Percentiles rank a stretch among this genome's conserved stretches.
Evolutionary conservation across 2,797 vertebrate genomes (phyloP).

Genomic region (Malacoctenus gilli): DNA sequence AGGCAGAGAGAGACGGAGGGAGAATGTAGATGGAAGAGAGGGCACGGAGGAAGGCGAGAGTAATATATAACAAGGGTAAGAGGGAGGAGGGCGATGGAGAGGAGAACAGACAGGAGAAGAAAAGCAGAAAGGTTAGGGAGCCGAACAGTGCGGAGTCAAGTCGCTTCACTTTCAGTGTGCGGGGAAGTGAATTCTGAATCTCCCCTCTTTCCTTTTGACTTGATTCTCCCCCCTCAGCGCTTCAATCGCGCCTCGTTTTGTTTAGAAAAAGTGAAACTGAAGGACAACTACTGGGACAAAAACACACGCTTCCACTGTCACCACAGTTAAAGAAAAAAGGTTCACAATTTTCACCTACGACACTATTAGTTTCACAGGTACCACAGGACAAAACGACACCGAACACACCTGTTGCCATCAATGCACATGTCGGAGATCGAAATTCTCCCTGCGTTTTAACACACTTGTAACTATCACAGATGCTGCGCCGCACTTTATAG

Average conservation of each 20-base stretch:
- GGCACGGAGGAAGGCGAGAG: conserved; percentile 48
- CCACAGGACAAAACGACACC: conserved; percentile 35
- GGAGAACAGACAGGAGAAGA: conserved; percentile 57
- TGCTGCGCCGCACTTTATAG: conserved; percentile 17
- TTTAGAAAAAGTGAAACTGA: conserved; percentile 17
- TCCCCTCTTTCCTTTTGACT: conserved; percentile 34
- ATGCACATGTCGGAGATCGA: conserved; percentile 20
- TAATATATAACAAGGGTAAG: conserved; percentile 58
- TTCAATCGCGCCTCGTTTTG: conserved; percentile 21
- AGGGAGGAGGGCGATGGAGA: conserved; percentile 45
- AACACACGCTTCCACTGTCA: conserved; percentile 27
- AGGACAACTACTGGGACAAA: conserved; percentile 19
- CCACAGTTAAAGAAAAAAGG: conserved; percentile 26
- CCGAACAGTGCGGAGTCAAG: conserved; percentile 31
- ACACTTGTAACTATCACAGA: conserved; percentile 25
- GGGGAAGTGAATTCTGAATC: conserved; percentile 45
- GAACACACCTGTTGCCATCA: conserved; percentile 44
- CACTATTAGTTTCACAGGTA: conserved; percentile 27
- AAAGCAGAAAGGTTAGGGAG: conserved; percentile 69
- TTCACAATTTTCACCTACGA: too few relatives aligned
- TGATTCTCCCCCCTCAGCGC: conserved; percentile 23
- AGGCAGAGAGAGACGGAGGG: conserved; percentile 48
- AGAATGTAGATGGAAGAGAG: conserved; percentile 64
- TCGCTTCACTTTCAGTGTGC: conserved; percentile 38
- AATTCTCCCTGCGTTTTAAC: conserved; percentile 4